These are phyloP conservation scores for Eupeodes latifasciatus DNA, from an alignment of 2,888 invertebrate species.

Conservation along the genomic window DNA sequence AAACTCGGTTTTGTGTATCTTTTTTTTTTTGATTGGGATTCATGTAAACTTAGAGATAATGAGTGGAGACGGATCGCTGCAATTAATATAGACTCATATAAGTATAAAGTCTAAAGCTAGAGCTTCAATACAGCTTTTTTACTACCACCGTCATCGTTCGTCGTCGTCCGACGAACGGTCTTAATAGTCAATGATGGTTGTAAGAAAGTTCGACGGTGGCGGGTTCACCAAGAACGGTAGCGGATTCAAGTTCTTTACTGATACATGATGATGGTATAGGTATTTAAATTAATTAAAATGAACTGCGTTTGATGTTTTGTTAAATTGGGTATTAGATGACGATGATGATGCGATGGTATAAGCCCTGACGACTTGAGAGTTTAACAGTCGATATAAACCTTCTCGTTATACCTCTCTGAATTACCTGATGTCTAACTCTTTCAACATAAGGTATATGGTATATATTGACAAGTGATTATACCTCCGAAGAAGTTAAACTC, in stretches of 20 bases:
- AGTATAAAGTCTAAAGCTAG: neutral
- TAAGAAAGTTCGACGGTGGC: constrained; percentile 8
- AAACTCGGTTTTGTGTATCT: constrained; percentile 61
- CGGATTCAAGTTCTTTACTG: constrained; percentile 42
- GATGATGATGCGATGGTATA: constrained; percentile 44
- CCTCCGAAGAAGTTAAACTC: constrained; percentile 4
- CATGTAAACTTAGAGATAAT: constrained; percentile 74
- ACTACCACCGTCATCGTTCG: neutral
- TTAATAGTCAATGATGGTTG: neutral
- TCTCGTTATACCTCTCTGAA: neutral
- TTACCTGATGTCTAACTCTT: constrained; percentile 56
- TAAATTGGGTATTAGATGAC: constrained; percentile 68
- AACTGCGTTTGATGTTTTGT: constrained; percentile 73
- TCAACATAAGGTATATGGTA: constrained; percentile 35
- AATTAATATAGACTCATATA: constrained; percentile 68
- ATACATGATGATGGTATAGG: constrained; percentile 42
- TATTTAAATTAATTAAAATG: constrained; percentile 75
- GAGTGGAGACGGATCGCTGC: constrained; percentile 70
- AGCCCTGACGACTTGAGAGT: neutral
- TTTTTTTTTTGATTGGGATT: constrained; percentile 67
- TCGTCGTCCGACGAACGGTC: no score
- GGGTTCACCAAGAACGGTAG: neutral
- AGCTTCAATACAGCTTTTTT: neutral
- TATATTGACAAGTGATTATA: constrained; percentile 69
- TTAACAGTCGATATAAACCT: constrained; percentile 35